Percentiles rank a stretch among this genome's conserved stretches.
These are phyloP conservation scores for Poliocrania exsul DNA, from an alignment of 2,797 vertebrate species.

Conservation along the genomic window DNA sequence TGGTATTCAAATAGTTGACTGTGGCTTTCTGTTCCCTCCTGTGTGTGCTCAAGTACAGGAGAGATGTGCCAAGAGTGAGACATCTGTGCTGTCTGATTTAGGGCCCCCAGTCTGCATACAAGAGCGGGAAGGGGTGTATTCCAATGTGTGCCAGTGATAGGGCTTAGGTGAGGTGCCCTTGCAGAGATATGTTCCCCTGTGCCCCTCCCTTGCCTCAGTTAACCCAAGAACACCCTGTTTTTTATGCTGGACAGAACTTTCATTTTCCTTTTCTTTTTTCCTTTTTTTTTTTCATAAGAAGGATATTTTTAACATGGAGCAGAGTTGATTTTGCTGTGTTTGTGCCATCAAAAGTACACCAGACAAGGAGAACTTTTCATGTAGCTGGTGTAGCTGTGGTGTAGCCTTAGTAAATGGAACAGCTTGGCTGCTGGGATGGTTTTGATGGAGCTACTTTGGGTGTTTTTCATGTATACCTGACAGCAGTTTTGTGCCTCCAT, in stretches of 20 bases:
- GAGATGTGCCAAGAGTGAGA: background rate
- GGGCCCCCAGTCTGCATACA: fast-evolving
- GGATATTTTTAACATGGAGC: background rate
- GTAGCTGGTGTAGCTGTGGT: background rate
- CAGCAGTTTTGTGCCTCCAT: background rate
- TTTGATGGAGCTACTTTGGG: background rate
- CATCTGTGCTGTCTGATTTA: background rate
- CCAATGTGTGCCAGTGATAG: background rate
- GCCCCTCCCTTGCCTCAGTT: background rate
- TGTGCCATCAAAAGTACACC: background rate
- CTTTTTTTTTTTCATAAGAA: background rate
- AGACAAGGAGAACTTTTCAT: background rate
- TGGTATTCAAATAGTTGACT: background rate
- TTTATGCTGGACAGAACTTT: background rate
- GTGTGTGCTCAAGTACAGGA: background rate
- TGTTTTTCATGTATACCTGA: background rate
- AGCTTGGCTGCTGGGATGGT: background rate
- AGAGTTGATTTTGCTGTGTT: background rate
- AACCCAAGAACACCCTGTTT: background rate
- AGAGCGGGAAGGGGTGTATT: background rate
- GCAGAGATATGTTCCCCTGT: background rate
- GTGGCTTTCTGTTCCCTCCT: background rate
- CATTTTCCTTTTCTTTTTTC: background rate
- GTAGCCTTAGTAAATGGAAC: background rate
- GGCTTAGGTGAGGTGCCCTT: background rate